A percentile compares a stretch with the other conserved stretches of the same genome.
Evolutionary conservation across 30 jellyfish, hydroid and myxozoan genomes (phyloP).

Genomic region (Morbakka virulenta): DNA sequence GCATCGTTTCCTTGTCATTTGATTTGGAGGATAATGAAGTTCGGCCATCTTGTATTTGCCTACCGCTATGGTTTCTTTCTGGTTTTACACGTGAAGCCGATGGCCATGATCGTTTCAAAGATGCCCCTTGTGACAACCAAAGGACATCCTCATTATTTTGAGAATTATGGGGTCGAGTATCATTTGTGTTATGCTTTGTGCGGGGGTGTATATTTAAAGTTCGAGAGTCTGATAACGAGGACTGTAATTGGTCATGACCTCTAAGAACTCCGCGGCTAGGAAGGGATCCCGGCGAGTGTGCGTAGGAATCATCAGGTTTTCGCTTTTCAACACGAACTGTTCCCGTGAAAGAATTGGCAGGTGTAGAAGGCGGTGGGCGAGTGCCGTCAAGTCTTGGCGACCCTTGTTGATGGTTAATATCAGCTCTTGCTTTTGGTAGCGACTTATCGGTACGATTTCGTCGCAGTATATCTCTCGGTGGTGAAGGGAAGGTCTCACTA

Average conservation of each 20-base stretch:
- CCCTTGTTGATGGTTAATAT: neutral
- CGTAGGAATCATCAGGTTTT: neutral
- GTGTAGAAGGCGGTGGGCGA: neutral
- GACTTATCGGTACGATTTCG: neutral
- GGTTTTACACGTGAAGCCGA: neutral
- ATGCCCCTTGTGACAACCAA: neutral
- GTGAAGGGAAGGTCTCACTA: neutral
- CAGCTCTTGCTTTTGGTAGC: neutral
- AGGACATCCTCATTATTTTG: neutral
- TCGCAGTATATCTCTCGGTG: neutral
- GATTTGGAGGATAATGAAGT: neutral
- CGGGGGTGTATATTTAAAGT: neutral
- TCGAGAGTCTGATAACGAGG: neutral
- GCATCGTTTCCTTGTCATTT: neutral
- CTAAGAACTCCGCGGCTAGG: neutral
- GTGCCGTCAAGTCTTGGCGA: neutral
- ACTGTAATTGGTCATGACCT: neutral
- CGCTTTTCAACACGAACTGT: neutral
- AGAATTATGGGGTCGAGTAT: neutral
- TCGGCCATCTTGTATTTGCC: neutral
- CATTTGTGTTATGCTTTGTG: neutral
- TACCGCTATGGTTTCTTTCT: neutral
- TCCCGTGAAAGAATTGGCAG: neutral
- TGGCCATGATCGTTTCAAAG: neutral
- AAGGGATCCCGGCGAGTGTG: neutral